phyloP scores from a whole-genome alignment of 2,888 invertebrate genomes.

The Panopea generosa region DNA sequence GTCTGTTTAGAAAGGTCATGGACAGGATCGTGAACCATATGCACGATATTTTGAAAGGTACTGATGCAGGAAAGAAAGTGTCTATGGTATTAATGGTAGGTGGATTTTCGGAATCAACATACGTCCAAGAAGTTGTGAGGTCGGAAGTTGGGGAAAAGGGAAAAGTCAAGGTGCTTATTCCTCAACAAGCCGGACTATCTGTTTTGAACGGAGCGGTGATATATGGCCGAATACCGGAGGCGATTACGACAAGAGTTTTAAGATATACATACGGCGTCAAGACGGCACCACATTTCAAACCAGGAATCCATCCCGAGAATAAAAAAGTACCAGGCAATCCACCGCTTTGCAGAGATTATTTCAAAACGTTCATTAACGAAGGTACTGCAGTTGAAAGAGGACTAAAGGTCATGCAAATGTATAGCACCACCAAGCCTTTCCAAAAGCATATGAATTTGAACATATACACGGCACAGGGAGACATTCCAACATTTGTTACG shows the following conservation, averaged over 20 bases:
- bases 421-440: slow-evolving; percentile 10
- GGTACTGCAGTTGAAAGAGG: slow-evolving; percentile 21
- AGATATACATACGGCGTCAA: slow-evolving; percentile 12
- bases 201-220: slow-evolving; percentile 10
- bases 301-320: slow-evolving; percentile 9
- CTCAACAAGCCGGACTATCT: background rate
- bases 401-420: slow-evolving; percentile 4
- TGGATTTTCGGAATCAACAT: slow-evolving; percentile 9
- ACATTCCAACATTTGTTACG: slow-evolving; percentile 22
- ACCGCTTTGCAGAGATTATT: slow-evolving; percentile 7
- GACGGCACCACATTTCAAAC: slow-evolving; percentile 5
- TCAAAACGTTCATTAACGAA: slow-evolving; percentile 19
- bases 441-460: slow-evolving; percentile 7
- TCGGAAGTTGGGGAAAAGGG: background rate
- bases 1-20: slow-evolving; percentile 42
- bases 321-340: background rate
- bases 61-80: slow-evolving; percentile 26
- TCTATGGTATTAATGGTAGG: slow-evolving; percentile 35
- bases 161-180: slow-evolving; percentile 1
- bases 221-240: background rate
- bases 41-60: slow-evolving; percentile 33
- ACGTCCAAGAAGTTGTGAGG: background rate
- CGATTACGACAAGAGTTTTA: background rate
- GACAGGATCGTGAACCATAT: slow-evolving; percentile 53
- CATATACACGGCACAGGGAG: slow-evolving; percentile 16